Conservation (phyloP, 2,888 invertebrate genomes). For the Lapara coniferarum region DNA sequence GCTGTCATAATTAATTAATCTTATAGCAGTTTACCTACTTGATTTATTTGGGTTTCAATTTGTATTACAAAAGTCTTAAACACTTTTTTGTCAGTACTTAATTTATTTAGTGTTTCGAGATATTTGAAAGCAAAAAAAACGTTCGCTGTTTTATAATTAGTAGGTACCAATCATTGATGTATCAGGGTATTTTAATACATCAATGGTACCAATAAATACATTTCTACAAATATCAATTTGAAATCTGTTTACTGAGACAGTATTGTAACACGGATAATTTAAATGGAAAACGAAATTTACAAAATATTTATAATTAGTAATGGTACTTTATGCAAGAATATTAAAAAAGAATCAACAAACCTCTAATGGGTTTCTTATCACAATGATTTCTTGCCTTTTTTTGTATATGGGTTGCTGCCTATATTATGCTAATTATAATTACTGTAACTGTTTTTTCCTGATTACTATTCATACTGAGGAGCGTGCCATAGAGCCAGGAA, state of each 20-base stretch:
- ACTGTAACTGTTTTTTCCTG: too few relatives aligned
- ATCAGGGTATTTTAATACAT: too few relatives aligned
- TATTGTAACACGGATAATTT: neutral
- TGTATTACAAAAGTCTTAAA: conserved; percentile 8
- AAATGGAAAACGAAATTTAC: neutral
- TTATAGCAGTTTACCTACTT: conserved; percentile 2
- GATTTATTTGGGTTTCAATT: conserved; percentile 1
- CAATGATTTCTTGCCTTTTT: too few relatives aligned
- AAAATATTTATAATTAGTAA: neutral
- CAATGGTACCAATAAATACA: too few relatives aligned
- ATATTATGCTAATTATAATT: too few relatives aligned
- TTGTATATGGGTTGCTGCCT: too few relatives aligned
- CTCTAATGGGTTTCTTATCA: too few relatives aligned
- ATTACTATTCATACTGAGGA: too few relatives aligned
- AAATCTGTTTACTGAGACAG: neutral
- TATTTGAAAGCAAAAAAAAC: neutral
- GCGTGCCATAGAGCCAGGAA: too few relatives aligned
- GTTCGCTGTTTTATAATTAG: neutral
- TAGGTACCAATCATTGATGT: too few relatives aligned
- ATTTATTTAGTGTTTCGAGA: neutral
- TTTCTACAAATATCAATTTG: neutral
- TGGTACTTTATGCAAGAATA: neutral
- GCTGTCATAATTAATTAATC: neutral
- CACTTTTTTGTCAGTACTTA: neutral
- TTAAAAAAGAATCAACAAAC: too few relatives aligned